A percentile compares a stretch with the other conserved stretches of the same genome.
Evolutionary conservation across 2,797 vertebrate genomes (phyloP).

Genomic region (Microchirus variegatus): DNA sequence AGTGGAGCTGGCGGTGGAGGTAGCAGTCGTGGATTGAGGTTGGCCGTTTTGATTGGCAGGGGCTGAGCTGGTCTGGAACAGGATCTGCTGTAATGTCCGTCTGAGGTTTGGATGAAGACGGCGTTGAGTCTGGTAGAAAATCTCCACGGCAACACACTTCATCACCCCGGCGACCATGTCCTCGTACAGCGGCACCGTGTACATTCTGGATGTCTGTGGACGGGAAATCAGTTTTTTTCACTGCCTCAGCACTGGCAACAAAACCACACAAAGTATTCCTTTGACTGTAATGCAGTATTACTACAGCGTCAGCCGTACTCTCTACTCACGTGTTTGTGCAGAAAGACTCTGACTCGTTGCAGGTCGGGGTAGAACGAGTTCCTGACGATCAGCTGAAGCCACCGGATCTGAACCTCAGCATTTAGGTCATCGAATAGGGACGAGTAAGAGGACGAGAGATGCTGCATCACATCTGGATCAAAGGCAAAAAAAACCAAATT

Average conservation of each 20-base stretch:
- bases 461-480: slow-evolving; percentile 86
- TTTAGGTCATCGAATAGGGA: slow-evolving; percentile 90
- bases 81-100: slow-evolving; percentile 92
- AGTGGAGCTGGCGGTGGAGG: slow-evolving; percentile 23
- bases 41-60: slow-evolving; percentile 66
- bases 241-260: no score
- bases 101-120: slow-evolving; percentile 94
- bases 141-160: slow-evolving; percentile 92
- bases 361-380: slow-evolving; percentile 92
- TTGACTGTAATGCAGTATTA: not conserved
- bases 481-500: slow-evolving; percentile 5
- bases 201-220: slow-evolving; percentile 94
- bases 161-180: slow-evolving; percentile 93
- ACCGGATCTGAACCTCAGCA: slow-evolving; percentile 94
- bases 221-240: not conserved
- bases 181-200: slow-evolving; percentile 96
- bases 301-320: not conserved
- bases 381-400: slow-evolving; percentile 94
- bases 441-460: slow-evolving; percentile 89
- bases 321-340: slow-evolving; percentile 90
- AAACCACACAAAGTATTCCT: no score
- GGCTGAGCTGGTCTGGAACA: slow-evolving; percentile 84
- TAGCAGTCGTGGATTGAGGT: slow-evolving; percentile 29
- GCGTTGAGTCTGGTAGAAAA: slow-evolving; percentile 93
- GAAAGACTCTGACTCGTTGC: slow-evolving; percentile 89